These are phyloP conservation scores for Sarcophaga subvicina DNA, from an alignment of 2,888 invertebrate species.

Conservation along the genomic window DNA sequence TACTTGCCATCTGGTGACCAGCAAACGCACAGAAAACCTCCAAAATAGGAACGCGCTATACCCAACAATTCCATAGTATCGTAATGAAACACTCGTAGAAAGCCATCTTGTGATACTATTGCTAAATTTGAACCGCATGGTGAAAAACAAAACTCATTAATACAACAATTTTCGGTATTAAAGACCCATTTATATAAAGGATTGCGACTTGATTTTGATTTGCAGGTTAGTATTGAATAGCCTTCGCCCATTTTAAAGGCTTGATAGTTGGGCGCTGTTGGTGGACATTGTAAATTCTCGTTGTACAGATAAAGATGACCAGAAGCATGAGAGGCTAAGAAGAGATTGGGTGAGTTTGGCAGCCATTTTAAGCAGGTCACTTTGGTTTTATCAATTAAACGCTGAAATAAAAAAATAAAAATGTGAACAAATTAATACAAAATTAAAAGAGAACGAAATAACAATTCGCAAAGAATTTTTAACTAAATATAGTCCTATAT, in stretches of 20 bases:
- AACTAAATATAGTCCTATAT: too few relatives aligned
- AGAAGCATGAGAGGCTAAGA: conserved; percentile 96
- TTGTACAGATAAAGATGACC: conserved; percentile 99
- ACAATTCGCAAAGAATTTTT: too few relatives aligned
- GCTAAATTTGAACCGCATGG: conserved; percentile 96
- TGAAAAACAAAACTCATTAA: conserved; percentile 98
- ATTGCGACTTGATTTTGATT: conserved; percentile 97
- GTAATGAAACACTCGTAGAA: conserved; percentile 97
- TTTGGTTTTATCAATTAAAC: conserved; percentile 82
- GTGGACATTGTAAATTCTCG: conserved; percentile 95
- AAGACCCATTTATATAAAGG: conserved; percentile 96
- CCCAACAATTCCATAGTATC: conserved; percentile 98
- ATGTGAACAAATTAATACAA: neutral
- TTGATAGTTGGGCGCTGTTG: conserved; percentile 96
- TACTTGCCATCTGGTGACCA: conserved; percentile 99
- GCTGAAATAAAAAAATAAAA: conserved; percentile 73
- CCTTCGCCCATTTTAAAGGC: conserved; percentile 97
- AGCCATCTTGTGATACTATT: conserved; percentile 97
- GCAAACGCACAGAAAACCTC: conserved; percentile 97
- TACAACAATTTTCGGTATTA: conserved; percentile 90
- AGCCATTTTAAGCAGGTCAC: conserved; percentile 99
- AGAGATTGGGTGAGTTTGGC: conserved; percentile 96
- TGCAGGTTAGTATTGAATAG: conserved; percentile 96
- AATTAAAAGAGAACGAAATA: too few relatives aligned
- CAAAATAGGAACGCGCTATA: conserved; percentile 97